Evolutionary conservation across 2,113 vertebrate species (phyloP), one percentile per base, ranked within the genome.

Genomic region (Ia io): DNA sequence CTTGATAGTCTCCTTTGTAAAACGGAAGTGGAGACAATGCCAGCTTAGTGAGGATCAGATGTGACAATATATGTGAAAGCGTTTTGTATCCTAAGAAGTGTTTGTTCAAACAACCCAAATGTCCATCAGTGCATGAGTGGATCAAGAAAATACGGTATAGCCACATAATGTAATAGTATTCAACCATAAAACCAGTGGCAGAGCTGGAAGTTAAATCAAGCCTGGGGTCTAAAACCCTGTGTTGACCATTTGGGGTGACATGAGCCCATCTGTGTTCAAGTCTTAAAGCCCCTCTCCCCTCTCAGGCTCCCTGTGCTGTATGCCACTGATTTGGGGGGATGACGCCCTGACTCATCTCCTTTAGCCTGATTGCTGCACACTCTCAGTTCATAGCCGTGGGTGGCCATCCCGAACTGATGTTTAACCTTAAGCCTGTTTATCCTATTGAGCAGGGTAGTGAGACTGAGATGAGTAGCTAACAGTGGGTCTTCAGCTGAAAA

Each of bases 61-160:
- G 6, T 59, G 47, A 65, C 56, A 74, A 47, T 20, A 61, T 7
- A 73, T 11, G 8, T 82, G 87, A 79, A 85, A 94, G 35, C 47
- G 53, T 84, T 93, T 95, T 85, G 51, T 77, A 47, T 78, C 86
- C 9, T 42, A 71, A 44, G 51, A 80, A 30, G 42, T 61, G 13
- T 74, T 73, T 74, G n/a, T 70, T 37, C 5, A 88, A 63, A 70
- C 32, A 76, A 76, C 30, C 23, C 80, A 88, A 63, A 25, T 76
- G 78, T 63, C 25, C 25, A 61, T 61, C 44, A 25, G 13, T 9
- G 23, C 49, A 30, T 53, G 65, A 78, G 65, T 53, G 47, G 23
- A 13, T 63, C 76, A 63, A 59, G 49, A 63, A 78, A 88, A 59
- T 35, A 25, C 30, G 17, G 14, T 79, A 10, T 7, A 17, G 28